These are phyloP conservation scores for Pseudochromis fuscus DNA, from an alignment of 2,797 vertebrate genomes.

Conservation along the genomic window DNA sequence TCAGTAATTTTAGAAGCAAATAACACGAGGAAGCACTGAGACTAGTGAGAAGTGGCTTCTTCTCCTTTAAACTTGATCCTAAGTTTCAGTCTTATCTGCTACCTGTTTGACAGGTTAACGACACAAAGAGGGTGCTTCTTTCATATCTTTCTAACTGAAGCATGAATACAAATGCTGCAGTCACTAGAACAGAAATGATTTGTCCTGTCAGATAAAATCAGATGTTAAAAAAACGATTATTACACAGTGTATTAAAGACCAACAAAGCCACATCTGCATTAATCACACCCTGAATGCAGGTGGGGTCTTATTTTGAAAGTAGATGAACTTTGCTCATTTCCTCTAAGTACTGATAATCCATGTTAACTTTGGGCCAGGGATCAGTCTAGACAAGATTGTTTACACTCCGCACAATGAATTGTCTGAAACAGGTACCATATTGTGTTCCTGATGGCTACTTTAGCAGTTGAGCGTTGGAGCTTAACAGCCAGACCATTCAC, in stretches of 20 bases:
- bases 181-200: not conserved
- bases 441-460: conserved; percentile 57
- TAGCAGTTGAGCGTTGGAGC: conserved; percentile 50
- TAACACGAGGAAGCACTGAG: no score
- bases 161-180: not conserved
- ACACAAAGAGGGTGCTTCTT: not conserved
- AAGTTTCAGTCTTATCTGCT: conserved; percentile 10
- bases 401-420: not conserved
- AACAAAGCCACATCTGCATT: conserved; percentile 9
- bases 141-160: not conserved
- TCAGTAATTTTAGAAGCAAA: conserved; percentile 18
- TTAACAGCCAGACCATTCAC: conserved; percentile 53
- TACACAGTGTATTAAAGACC: conserved; percentile 23
- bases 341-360: conserved; percentile 28
- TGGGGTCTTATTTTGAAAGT: conserved; percentile 25
- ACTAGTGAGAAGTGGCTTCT: no score
- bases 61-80: conserved; percentile 20
- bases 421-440: conserved; percentile 48
- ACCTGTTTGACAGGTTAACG: conserved; percentile 45
- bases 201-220: no score
- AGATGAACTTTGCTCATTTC: conserved; percentile 14
- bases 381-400: conserved; percentile 16
- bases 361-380: not conserved
- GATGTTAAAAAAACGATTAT: not conserved
- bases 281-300: not conserved